A percentile compares a stretch with the other conserved stretches of the same genome.
Conservation (phyloP, 2,888 invertebrate genomes). For the Chydorus sphaericus region DNA sequence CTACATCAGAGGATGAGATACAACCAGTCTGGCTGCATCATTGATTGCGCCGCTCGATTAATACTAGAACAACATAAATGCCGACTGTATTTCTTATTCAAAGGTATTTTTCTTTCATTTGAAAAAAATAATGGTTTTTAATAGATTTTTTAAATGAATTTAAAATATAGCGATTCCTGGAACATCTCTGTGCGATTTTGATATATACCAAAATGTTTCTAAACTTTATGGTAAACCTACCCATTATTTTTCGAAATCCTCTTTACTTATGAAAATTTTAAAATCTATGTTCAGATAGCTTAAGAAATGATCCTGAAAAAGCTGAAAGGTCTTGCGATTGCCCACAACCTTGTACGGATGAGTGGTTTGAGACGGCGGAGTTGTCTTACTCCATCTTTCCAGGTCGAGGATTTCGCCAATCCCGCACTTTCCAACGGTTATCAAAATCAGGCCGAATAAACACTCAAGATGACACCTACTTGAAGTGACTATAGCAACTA, state of each 20-base stretch:
- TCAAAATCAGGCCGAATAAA: no score
- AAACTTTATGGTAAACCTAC: neutral
- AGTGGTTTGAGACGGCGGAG: constrained; percentile 46
- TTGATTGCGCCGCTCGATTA: neutral
- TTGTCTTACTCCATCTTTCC: constrained; percentile 43
- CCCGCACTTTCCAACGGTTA: constrained; percentile 4
- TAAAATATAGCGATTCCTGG: neutral
- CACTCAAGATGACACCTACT: no score
- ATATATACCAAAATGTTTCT: neutral
- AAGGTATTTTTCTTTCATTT: no score
- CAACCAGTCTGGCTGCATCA: neutral
- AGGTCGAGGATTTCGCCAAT: constrained; percentile 9
- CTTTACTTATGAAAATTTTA: no score
- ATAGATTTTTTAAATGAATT: no score
- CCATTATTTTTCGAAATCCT: no score
- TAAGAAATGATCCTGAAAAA: no score
- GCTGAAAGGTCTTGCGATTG: constrained; percentile 39
- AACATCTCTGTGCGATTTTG: neutral
- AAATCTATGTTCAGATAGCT: no score
- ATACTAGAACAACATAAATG: neutral
- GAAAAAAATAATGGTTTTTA: no score
- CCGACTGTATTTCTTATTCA: neutral
- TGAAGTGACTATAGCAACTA: neutral
- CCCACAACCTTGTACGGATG: constrained; percentile 60
- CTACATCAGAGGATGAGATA: no score